A percentile compares a stretch with the other conserved stretches of the same genome.
phyloP scores from a whole-genome alignment of 30 jellyfish, hydroid and myxozoan genomes.

The Haliclystus octoradiatus region DNA sequence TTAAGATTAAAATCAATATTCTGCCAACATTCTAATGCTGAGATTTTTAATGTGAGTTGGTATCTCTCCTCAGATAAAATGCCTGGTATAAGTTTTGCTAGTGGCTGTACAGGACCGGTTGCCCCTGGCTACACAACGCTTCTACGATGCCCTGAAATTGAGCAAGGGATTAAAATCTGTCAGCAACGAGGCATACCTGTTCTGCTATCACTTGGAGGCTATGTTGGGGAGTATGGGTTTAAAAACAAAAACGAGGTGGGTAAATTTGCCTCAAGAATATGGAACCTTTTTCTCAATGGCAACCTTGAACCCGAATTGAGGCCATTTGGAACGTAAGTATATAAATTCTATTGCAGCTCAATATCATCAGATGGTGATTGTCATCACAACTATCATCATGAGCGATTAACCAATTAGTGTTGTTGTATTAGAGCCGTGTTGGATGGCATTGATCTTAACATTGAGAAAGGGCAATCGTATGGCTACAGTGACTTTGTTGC shows the following conservation, averaged over 20 bases:
- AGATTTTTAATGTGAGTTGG: too few species aligned
- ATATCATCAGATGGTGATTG: too few species aligned
- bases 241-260: background rate
- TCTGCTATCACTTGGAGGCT: background rate
- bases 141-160: background rate
- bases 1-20: too few species aligned
- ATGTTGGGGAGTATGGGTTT: background rate
- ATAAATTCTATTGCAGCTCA: too few species aligned
- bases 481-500: background rate
- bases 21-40: too few species aligned
- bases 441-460: background rate
- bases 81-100: background rate
- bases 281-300: background rate
- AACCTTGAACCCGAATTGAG: background rate
- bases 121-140: background rate
- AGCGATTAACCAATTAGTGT: background rate
- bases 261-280: background rate
- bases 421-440: background rate
- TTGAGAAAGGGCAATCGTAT: background rate
- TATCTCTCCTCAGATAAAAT: background rate
- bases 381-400: too few species aligned
- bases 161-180: background rate
- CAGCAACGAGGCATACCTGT: conserved; percentile 1
- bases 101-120: background rate
- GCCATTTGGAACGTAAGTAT: background rate